Percentiles rank a stretch among this genome's conserved stretches.
Evolutionary conservation across 2,888 invertebrate species (phyloP).

Genomic region (Pomacea canaliculata): DNA sequence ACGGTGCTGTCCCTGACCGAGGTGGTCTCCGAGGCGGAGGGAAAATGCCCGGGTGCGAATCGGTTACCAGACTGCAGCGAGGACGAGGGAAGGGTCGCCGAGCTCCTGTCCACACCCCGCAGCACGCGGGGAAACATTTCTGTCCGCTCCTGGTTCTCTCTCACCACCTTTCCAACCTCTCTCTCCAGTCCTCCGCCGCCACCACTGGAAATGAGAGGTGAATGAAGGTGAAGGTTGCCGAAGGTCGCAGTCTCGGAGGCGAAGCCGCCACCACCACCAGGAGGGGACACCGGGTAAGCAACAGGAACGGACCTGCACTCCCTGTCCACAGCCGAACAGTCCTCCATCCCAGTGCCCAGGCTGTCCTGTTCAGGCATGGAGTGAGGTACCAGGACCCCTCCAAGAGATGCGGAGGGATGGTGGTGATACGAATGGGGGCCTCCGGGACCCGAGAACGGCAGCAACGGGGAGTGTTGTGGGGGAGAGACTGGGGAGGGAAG

Average conservation of each 20-base stretch:
- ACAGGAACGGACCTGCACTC: too few species aligned
- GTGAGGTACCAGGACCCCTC: too few species aligned
- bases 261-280: too few species aligned
- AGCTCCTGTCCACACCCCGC: not conserved
- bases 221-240: too few species aligned
- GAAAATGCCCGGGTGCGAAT: not conserved
- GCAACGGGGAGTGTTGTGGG: not conserved
- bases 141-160: not conserved
- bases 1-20: not conserved
- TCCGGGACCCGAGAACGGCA: not conserved
- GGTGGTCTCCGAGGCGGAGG: not conserved
- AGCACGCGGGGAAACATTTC: not conserved
- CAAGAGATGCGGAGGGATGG: not conserved
- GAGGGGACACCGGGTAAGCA: too few species aligned
- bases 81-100: not conserved
- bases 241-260: too few species aligned
- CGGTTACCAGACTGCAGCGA: not conserved
- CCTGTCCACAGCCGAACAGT: too few species aligned
- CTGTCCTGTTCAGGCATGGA: too few species aligned
- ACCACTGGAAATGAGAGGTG: not conserved
- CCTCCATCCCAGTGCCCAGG: too few species aligned
- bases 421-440: not conserved
- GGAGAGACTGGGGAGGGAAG: not conserved
- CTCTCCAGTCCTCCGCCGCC: not conserved
- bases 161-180: not conserved